A percentile compares a stretch with the other conserved stretches of the same genome.
phyloP scores from a whole-genome alignment of 53 echinoderm and acorn worm species.

The Henricia sp. region DNA sequence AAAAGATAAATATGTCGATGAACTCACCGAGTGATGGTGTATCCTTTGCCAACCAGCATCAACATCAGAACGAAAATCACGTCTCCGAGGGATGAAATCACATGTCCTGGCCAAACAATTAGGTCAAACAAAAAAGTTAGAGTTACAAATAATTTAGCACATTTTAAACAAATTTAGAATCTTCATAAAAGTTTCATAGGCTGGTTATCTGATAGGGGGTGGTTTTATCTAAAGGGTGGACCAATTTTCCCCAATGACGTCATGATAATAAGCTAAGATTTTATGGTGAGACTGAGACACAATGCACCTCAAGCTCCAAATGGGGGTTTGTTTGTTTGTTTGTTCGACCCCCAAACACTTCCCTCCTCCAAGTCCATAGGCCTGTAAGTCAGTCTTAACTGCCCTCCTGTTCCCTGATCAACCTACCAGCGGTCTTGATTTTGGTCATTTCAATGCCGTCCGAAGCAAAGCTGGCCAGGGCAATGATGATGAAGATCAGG shows the following conservation, averaged over 20 bases:
- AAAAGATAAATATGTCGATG: no score
- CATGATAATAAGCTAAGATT: no score
- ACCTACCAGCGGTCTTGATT: constrained; percentile 50
- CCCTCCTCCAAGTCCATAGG: no score
- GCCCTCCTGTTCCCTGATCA: no score
- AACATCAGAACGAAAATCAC: constrained; percentile 70
- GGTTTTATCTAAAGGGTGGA: neutral
- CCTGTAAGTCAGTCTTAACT: no score
- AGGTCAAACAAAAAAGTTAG: neutral
- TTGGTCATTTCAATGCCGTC: constrained; percentile 48
- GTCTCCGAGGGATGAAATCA: constrained; percentile 47
- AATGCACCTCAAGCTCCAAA: no score
- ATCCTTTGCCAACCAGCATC: constrained; percentile 72
- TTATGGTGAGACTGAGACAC: no score
- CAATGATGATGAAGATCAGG: constrained; percentile 29
- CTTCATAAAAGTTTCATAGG: no score
- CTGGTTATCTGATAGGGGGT: neutral
- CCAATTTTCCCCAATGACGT: no score
- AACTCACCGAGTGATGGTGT: constrained; percentile 71
- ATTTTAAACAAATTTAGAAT: no score
- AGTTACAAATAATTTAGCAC: neutral
- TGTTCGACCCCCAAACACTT: no score
- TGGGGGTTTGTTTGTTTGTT: no score
- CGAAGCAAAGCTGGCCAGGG: constrained; percentile 45
- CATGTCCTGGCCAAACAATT: constrained; percentile 50